Percentiles rank a stretch among this genome's conserved stretches.
Evolutionary conservation across 2,888 invertebrate genomes (phyloP).

Genomic region (Orthosia incerta): DNA sequence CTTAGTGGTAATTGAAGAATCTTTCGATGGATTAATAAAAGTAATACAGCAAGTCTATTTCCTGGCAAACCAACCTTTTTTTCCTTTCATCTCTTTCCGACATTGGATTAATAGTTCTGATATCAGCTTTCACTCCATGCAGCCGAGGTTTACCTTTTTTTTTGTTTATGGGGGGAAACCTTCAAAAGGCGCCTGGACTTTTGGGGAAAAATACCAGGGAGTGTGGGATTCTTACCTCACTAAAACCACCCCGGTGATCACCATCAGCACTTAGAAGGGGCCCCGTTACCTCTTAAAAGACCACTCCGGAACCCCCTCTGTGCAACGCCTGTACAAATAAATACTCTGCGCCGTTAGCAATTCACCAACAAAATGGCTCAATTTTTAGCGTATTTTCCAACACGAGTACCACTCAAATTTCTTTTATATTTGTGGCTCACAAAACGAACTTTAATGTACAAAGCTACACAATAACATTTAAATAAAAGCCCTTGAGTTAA

Average conservation of each 20-base stretch:
- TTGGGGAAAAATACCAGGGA: too few species aligned
- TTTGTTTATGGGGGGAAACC: too few species aligned
- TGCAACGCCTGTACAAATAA: too few species aligned
- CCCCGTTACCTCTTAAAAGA: too few species aligned
- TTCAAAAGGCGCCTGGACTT: too few species aligned
- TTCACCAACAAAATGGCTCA: neutral
- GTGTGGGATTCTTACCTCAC: too few species aligned
- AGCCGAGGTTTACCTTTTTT: neutral
- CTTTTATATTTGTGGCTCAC: neutral
- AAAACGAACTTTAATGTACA: neutral
- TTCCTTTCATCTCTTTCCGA: neutral
- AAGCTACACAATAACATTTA: neutral
- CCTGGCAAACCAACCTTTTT: neutral
- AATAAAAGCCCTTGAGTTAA: conserved; percentile 17
- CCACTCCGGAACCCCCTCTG: too few species aligned
- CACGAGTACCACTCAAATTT: neutral
- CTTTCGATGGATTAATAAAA: too few species aligned
- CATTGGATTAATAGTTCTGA: conserved; percentile 2
- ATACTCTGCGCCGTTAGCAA: neutral
- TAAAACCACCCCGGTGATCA: too few species aligned
- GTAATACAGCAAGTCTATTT: neutral
- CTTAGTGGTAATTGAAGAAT: too few species aligned
- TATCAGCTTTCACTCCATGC: neutral
- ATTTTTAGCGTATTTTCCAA: neutral
- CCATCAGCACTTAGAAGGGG: too few species aligned